Evolutionary conservation across 1,140 invertebrate species (phyloP).

Genomic region (Philotrypesis tridentata): DNA sequence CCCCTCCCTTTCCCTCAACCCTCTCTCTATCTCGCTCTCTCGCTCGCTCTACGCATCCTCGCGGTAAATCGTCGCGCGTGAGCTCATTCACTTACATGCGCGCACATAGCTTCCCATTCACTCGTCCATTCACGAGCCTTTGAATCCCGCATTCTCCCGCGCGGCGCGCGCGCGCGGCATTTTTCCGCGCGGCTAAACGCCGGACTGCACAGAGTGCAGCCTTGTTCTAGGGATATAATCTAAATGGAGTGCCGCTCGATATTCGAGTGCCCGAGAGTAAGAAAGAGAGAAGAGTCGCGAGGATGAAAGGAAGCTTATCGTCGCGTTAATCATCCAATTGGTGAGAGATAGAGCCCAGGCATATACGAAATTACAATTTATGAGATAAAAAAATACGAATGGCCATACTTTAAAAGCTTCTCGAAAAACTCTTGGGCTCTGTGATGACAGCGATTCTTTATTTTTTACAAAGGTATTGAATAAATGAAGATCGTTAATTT

Average conservation of each 20-base stretch:
- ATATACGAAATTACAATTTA: too few relatives aligned
- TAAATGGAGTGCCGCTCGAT: conserved; percentile 36
- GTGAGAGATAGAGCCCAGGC: too few relatives aligned
- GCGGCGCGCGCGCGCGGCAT: conserved; percentile 19
- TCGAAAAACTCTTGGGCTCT: too few relatives aligned
- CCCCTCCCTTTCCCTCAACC: too few relatives aligned
- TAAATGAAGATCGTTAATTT: too few relatives aligned
- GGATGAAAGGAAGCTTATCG: neutral
- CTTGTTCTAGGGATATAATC: conserved; percentile 33
- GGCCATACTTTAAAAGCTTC: too few relatives aligned
- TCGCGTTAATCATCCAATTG: neutral
- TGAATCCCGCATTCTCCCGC: conserved; percentile 17
- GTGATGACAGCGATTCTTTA: too few relatives aligned
- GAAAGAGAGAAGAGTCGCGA: neutral
- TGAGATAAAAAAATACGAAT: too few relatives aligned
- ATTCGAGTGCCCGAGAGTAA: too few relatives aligned
- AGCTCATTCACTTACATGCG: conserved; percentile 19
- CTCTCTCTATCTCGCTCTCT: neutral
- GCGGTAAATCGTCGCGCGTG: conserved; percentile 30
- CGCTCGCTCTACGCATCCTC: neutral
- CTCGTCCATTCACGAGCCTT: conserved; percentile 19
- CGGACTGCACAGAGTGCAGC: conserved; percentile 13
- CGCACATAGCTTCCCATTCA: conserved; percentile 43
- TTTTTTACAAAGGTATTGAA: too few relatives aligned
- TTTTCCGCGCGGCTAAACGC: conserved; percentile 25